These are phyloP conservation scores for Sardina pilchardus DNA, from an alignment of 2,113 vertebrate genomes.

Conservation along the genomic window DNA sequence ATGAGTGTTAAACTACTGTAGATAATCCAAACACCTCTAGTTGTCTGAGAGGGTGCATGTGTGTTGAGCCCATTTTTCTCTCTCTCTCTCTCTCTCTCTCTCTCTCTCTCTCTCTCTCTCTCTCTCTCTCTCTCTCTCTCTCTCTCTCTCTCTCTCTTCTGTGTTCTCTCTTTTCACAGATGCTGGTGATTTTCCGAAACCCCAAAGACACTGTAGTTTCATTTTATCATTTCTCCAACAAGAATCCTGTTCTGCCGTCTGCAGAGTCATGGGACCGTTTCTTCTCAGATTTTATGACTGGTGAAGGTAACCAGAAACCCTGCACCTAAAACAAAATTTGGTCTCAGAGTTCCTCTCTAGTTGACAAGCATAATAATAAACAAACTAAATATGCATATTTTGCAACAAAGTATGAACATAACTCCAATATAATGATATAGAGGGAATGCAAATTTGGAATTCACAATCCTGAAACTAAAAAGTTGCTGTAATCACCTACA, in stretches of 20 bases:
- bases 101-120: not conserved
- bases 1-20: not conserved
- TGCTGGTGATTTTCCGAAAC: slow-evolving; percentile 78
- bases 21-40: not conserved
- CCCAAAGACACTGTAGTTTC: slow-evolving; percentile 80
- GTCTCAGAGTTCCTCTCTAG: too few relatives aligned
- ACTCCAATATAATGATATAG: too few relatives aligned
- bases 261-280: slow-evolving; percentile 77
- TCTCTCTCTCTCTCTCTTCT: not conserved
- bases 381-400: too few relatives aligned
- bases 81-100: not conserved
- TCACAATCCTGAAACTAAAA: too few relatives aligned
- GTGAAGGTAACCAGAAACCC: slow-evolving; percentile 67
- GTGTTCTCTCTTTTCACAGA: slow-evolving; percentile 59
- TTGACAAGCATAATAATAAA: not conserved
- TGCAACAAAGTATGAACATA: too few relatives aligned
- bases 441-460: too few relatives aligned
- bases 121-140: not conserved
- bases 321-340: not conserved
- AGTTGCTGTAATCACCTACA: too few relatives aligned
- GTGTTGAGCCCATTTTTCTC: not conserved
- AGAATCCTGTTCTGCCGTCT: slow-evolving; percentile 66
- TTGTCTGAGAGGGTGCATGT: not conserved
- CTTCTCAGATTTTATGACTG: slow-evolving; percentile 74
- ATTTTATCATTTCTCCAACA: slow-evolving; percentile 79